A percentile compares a stretch with the other conserved stretches of the same genome.
phyloP scores from a whole-genome alignment of 1,140 invertebrate genomes.

The Ostrea edulis region DNA sequence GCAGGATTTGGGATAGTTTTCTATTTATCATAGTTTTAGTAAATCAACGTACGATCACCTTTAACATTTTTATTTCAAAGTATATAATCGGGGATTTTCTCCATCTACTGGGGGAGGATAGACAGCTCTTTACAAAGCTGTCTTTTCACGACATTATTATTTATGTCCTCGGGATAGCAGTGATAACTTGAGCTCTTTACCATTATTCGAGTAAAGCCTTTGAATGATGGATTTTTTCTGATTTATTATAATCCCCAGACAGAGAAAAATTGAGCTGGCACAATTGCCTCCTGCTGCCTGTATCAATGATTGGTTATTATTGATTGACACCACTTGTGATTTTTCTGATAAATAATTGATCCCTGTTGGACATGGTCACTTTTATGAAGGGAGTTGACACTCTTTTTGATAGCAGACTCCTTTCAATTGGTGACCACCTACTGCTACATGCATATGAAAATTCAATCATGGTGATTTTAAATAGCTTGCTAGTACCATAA shows the following conservation, averaged over 20 bases:
- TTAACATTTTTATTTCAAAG: background rate
- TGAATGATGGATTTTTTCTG: slow-evolving; percentile 34
- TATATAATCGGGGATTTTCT: background rate
- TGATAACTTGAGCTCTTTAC: background rate
- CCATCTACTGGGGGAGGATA: background rate
- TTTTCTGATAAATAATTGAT: slow-evolving; percentile 34
- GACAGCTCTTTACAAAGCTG: background rate
- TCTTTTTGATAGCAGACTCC: background rate
- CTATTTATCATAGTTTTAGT: no score
- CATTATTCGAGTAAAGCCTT: slow-evolving; percentile 13
- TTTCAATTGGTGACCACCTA: background rate
- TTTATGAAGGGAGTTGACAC: background rate
- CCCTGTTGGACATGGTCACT: slow-evolving; percentile 9
- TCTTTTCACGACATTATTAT: background rate
- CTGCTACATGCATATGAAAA: background rate
- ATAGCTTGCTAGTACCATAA: no score
- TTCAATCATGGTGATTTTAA: background rate
- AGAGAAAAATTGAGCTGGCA: slow-evolving; percentile 4
- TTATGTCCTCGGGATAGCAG: background rate
- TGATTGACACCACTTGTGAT: slow-evolving; percentile 34
- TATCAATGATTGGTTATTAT: background rate
- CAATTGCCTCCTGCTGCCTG: background rate
- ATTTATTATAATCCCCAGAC: slow-evolving; percentile 17
- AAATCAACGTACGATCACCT: no score
- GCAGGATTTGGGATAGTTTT: no score